phyloP scores from a whole-genome alignment of 1,140 invertebrate species.

The Nomia melanderi region DNA sequence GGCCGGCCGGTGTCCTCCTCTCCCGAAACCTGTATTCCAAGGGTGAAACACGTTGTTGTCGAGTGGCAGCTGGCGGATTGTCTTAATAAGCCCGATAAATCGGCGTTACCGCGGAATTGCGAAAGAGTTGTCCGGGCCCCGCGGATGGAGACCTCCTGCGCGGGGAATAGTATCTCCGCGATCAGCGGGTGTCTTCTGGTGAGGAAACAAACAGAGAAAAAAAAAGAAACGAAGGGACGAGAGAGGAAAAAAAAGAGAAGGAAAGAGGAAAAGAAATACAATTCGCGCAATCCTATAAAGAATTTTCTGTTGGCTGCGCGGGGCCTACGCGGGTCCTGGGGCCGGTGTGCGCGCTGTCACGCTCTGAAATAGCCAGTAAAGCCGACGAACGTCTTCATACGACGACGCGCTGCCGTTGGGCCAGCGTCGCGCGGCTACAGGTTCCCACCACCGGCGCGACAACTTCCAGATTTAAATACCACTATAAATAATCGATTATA shows the following conservation, averaged over 20 bases:
- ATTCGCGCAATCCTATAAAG: constrained; percentile 60
- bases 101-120: constrained; percentile 63
- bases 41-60: constrained; percentile 36
- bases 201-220: constrained; percentile 5
- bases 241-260: not conserved
- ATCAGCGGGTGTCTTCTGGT: constrained; percentile 68
- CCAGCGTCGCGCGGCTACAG: constrained; percentile 23
- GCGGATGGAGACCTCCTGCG: constrained; percentile 62
- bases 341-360: constrained; percentile 23
- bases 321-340: not conserved
- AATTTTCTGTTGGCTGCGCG: constrained; percentile 17
- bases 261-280: constrained; percentile 44
- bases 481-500: constrained; percentile 77
- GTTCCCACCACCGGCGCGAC: constrained; percentile 36
- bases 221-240: too few relatives aligned
- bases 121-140: constrained; percentile 44
- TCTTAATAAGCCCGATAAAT: constrained; percentile 69
- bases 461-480: constrained; percentile 69
- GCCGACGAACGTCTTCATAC: constrained; percentile 68
- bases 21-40: not conserved
- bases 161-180: constrained; percentile 33
- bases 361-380: constrained; percentile 66
- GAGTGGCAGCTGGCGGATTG: constrained; percentile 50
- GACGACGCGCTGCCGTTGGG: constrained; percentile 25
- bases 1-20: not conserved